Base-by-base conservation (phyloP, 2,797 vertebrate genomes). In the Harpagifer antarcticus region DNA sequence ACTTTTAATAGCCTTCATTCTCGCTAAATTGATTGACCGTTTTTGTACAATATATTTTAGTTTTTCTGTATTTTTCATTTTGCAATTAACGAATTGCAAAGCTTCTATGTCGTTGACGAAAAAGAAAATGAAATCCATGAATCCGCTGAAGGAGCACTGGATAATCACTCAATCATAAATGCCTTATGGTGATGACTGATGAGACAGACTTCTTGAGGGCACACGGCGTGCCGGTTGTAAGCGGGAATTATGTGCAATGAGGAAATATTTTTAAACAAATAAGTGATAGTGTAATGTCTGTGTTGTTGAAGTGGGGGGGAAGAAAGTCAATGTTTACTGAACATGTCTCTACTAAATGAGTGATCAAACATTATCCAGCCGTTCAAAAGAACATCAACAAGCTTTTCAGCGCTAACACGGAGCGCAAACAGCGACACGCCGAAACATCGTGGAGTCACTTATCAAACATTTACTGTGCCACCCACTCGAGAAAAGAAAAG, bases 391-490 rank as follows among this genome's bases (percentile, higher is more conserved):
- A 86, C 88, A 81, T 81, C 77, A 83, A 85, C 73, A 79, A 19
- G 65, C 83, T 69, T 84, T 81, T 87, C 82, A 84, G 33, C 20
- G 57, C 68, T 83, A 85, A 87, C 77, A 70, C 76, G 10, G 17
- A 73, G 67, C 80, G 83, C 85, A 89, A 90, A 89, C 33, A 90
- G 45, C 14, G 52, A 68, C 79, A 47, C 47, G 79, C 77, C 85
- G 62, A 84, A 84, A 80, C 83, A 87, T 86, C 89, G 42, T 78
- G 86, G 86, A 90, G 89, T 90, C 88, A 90, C 82, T 70, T 57
- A 73, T 90, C 81, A 90, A 88, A 90, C 85, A 89, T 84, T 84
- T 72, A 76, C 75, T 15, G 85, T 69, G 9, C 85, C 87, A 79
- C 85, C 86, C 88, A 86, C 83, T 85, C 15, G 14, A 71, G 66